phyloP scores from a whole-genome alignment of 2,888 invertebrate genomes.

The Hedya salicella region DNA sequence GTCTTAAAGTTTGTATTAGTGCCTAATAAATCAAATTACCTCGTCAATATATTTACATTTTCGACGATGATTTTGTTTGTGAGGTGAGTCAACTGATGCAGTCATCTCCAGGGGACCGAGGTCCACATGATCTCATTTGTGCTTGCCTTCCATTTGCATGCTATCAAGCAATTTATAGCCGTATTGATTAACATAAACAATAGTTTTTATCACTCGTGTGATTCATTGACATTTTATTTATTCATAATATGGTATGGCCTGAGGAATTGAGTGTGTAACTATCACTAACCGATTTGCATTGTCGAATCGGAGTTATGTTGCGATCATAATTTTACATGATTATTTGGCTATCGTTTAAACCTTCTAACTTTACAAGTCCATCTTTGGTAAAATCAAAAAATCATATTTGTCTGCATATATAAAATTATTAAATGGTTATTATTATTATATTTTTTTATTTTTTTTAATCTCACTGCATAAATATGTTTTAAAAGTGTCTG shows the following conservation, averaged over 20 bases:
- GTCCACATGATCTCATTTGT: constrained; percentile 30
- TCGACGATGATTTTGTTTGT: constrained; percentile 16
- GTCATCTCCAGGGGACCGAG: constrained; percentile 33
- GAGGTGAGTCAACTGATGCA: constrained; percentile 25
- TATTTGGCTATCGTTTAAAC: too few relatives aligned
- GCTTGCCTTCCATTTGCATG: constrained; percentile 28
- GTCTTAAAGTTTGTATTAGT: too few relatives aligned
- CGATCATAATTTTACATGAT: neutral
- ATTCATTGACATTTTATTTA: constrained; percentile 23
- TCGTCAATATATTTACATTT: constrained; percentile 10
- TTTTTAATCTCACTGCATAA: too few relatives aligned
- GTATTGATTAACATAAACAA: constrained; percentile 33
- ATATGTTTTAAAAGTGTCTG: too few relatives aligned
- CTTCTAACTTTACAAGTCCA: too few relatives aligned
- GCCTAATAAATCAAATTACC: neutral
- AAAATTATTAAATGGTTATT: too few relatives aligned
- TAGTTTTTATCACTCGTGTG: constrained; percentile 27
- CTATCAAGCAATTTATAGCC: constrained; percentile 11
- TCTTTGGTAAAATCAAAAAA: neutral
- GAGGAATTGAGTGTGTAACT: neutral
- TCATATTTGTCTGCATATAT: too few relatives aligned
- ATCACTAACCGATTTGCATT: neutral
- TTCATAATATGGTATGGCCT: neutral
- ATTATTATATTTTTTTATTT: too few relatives aligned
- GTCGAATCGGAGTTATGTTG: neutral